These are phyloP conservation scores for Lepidostoma basale DNA, from an alignment of 1,140 invertebrate species.

Conservation along the genomic window DNA sequence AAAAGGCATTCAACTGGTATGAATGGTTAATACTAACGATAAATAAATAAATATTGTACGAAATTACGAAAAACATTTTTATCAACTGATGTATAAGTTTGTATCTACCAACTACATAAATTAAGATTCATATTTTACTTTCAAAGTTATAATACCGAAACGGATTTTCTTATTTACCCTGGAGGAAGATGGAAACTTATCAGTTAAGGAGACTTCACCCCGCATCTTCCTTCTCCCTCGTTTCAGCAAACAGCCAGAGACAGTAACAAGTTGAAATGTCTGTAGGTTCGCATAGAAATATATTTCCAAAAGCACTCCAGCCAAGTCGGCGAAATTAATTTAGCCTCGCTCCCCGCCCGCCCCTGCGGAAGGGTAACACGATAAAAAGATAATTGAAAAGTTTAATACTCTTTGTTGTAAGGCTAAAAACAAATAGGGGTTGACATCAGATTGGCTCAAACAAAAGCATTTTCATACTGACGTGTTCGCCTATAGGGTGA, in stretches of 20 bases:
- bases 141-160: slow-evolving; percentile 16
- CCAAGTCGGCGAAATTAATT: slow-evolving; percentile 64
- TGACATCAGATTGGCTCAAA: slow-evolving; percentile 47
- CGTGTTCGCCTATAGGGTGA: slow-evolving; percentile 21
- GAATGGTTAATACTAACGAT: no score
- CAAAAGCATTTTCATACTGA: slow-evolving; percentile 44
- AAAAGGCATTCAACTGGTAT: no score
- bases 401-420: slow-evolving; percentile 54
- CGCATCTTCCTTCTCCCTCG: neutral
- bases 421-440: slow-evolving; percentile 47
- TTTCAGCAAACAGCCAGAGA: slow-evolving; percentile 32
- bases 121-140: neutral
- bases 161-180: slow-evolving; percentile 15
- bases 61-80: no score
- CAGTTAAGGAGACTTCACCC: neutral
- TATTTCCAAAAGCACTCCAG: slow-evolving; percentile 45
- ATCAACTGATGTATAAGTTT: no score
- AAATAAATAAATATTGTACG: no score
- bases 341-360: slow-evolving; percentile 55
- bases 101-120: no score
- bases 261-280: slow-evolving; percentile 55
- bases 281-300: slow-evolving; percentile 55
- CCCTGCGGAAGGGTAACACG: slow-evolving; percentile 60
- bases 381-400: slow-evolving; percentile 64
- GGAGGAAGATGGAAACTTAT: neutral